These are phyloP conservation scores for Himalopsyche phryganea DNA, from an alignment of 1,140 invertebrate species.

Conservation along the genomic window DNA sequence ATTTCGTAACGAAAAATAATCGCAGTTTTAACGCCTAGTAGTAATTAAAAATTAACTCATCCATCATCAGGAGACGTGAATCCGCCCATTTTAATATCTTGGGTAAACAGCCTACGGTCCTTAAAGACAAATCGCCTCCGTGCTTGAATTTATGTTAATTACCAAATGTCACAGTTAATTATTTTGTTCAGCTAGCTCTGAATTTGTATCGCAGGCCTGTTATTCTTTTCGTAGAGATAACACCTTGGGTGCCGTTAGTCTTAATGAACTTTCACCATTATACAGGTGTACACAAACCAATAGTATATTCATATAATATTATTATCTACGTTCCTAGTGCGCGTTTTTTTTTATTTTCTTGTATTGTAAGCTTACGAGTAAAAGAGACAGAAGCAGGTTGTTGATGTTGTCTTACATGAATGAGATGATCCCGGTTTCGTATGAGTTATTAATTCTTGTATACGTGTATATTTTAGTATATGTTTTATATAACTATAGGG, in stretches of 20 bases:
- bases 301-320: too few species aligned
- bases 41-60: too few species aligned
- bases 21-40: too few species aligned
- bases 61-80: too few species aligned
- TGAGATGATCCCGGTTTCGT: slow-evolving; percentile 27
- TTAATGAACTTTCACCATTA: slow-evolving; percentile 34
- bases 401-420: slow-evolving; percentile 26
- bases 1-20: too few species aligned
- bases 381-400: slow-evolving; percentile 18
- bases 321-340: background rate
- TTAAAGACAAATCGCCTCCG: too few species aligned
- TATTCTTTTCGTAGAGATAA: slow-evolving; percentile 27
- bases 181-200: background rate
- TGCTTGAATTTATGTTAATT: too few species aligned
- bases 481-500: slow-evolving; percentile 23
- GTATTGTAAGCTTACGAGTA: slow-evolving; percentile 4
- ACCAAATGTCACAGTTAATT: too few species aligned
- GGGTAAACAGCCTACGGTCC: too few species aligned
- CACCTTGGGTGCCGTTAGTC: slow-evolving; percentile 25
- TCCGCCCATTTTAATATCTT: too few species aligned
- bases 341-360: too few species aligned
- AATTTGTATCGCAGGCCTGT: slow-evolving; percentile 27
- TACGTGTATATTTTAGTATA: slow-evolving; percentile 14
- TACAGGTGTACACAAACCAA: slow-evolving; percentile 9
- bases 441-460: slow-evolving; percentile 29